Evolutionary conservation across 2,113 vertebrate genomes (phyloP), one percentile per base, ranked within the genome.

Genomic region (Gallinago media): DNA sequence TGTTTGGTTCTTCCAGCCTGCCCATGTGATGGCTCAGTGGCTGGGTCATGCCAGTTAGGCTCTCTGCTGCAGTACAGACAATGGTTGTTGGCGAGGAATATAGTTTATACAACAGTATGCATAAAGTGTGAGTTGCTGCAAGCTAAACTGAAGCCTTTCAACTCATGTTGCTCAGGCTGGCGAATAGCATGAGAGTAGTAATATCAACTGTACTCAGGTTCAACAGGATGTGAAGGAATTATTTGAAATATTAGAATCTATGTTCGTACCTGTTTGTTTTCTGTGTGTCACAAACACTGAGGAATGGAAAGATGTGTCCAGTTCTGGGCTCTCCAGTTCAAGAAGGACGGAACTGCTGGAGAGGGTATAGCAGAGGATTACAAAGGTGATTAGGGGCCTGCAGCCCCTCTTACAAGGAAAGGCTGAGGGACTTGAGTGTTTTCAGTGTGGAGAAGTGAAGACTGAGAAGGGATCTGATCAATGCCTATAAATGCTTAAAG

Each of bases 41-140:
- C 38, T 15, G 38, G 16, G 4, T 71, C 5, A 0, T 3, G 3
- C 17, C 6, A 6, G 2, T 9, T 7, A 12, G 8, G 2, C 15
- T 71, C 40, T 29, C 29, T n/a, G 46, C 75, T 15, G 49, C 12
- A 1, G 13, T 2, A 4, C 7, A 4, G 59, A 1, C 6, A 2
- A 0, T 9, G 12, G 6, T 40, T 63, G 36, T 32, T 22, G 44
- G 1, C 42, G 9, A 34, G 66, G 27, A 32, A 36, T 38, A 2
- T 19, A 15, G 40, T 34, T 49, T 25, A 11, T n/a, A 3, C 5
- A 42, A 4, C 11, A 6, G 22, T 16, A 8, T 14, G 14, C 1
- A 1, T 83, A 63, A 80, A 11, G 29, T 4, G 2, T 11, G 25
- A 6, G 40, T 52, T 74, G 19, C 27, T 81, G 61, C 23, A n/a